Base-by-base conservation (phyloP, 2,888 invertebrate genomes). In the Cetonia aurata region DNA sequence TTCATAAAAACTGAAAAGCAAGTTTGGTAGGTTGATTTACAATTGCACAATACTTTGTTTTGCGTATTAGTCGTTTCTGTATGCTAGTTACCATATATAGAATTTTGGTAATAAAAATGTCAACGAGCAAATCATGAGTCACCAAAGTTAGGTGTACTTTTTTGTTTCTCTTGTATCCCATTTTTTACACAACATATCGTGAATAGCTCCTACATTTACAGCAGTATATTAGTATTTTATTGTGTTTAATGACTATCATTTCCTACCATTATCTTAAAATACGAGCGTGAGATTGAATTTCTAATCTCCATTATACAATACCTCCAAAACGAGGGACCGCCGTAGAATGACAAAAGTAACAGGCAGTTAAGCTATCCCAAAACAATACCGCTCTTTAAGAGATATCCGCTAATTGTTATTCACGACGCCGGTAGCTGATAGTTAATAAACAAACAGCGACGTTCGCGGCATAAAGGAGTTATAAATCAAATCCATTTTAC, bases 341-440 rank as follows among this genome's bases (percentile, higher is more conserved):
- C 37, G 37, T 62, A 48, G 15, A 65, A 65, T 17, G 37, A 50
- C 48, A 19, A 65, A 65, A 41, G 10, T 37, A 50, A 41, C 33
- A 37, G 25, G 46, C 48, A 33, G 41, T 25, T 33, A 62, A 62
- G 48, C 33, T 15, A 37, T 48, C 31, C 37, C 15, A 13, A 57
- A 48, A 62, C 48, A 48, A 62, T 62, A 33, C 48, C 15, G 48
- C 13, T 62, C 48, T 62, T 62, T 48, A 62, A 62, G 37, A 62
- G 62, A 62, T 50, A 65, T 50, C 62, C 50, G 62, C 62, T 65
- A 65, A 65, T 65, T 65, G 37, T 50, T 65, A 65, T 65, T 65
- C 62, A 65, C 50, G 17, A 65, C 50, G 19, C 62, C 37, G 41
- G 62, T 65, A 65, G 50, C 19, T 15, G 59, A 17, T 17, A 46